Conservation (phyloP, 1,140 invertebrate genomes). For the Odontomachus brunneus region DNA sequence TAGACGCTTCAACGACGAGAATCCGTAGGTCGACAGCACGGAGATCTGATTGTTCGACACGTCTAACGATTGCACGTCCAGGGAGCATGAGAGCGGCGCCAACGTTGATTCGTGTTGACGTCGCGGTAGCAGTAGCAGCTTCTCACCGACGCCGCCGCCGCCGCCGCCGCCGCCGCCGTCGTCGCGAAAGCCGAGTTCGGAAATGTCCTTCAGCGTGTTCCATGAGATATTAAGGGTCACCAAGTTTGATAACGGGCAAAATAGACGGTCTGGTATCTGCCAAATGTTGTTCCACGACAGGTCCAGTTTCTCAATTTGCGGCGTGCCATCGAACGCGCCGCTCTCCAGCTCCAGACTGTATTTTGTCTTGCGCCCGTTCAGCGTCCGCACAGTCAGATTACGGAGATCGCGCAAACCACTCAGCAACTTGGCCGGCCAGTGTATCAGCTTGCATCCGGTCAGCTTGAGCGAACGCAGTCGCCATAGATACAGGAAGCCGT, state of each 20-base stretch:
- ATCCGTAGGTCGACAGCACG: constrained; percentile 91
- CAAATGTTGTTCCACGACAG: constrained; percentile 95
- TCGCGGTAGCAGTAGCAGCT: constrained; percentile 64
- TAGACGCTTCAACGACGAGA: constrained; percentile 90
- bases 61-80: constrained; percentile 93
- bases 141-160: constrained; percentile 78
- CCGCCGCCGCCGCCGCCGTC: constrained; percentile 74
- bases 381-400: constrained; percentile 92
- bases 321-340: constrained; percentile 89
- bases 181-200: constrained; percentile 92
- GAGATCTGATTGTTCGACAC: constrained; percentile 94
- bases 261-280: constrained; percentile 93
- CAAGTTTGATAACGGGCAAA: constrained; percentile 92
- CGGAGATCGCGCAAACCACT: constrained; percentile 90
- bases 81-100: constrained; percentile 87
- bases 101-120: constrained; percentile 67
- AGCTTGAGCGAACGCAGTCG: constrained; percentile 92
- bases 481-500: constrained; percentile 92
- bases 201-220: constrained; percentile 93
- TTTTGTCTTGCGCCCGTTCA: constrained; percentile 91
- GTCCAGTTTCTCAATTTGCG: constrained; percentile 93
- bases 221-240: constrained; percentile 92
- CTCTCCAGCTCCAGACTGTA: constrained; percentile 92
- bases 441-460: constrained; percentile 92
- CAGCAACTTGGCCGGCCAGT: constrained; percentile 90